Conservation (phyloP, 2,113 vertebrate genomes). For the Triplophysa dalaica region DNA sequence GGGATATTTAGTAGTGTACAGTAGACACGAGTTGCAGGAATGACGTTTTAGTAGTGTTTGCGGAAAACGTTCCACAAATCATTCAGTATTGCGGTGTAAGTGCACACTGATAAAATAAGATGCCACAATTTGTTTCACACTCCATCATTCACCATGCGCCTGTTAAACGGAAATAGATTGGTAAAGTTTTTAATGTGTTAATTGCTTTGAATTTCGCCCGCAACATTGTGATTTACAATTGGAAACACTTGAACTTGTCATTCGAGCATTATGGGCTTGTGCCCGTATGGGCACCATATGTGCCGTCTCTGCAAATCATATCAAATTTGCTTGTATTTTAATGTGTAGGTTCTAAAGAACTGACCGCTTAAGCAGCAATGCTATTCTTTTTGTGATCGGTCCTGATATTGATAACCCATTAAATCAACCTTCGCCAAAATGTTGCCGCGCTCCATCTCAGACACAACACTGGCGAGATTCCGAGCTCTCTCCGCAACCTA, state of each 20-base stretch:
- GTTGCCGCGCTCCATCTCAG: neutral
- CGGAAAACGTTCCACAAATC: neutral
- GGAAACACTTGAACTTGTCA: conserved; percentile 16
- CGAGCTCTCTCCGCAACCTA: conserved; percentile 60
- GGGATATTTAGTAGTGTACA: neutral
- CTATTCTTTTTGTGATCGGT: neutral
- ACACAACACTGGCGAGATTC: conserved; percentile 62
- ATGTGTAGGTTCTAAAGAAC: neutral
- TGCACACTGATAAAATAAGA: conserved; percentile 4
- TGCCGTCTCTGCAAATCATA: neutral
- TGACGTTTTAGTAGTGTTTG: neutral
- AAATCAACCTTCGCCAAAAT: conserved; percentile 12
- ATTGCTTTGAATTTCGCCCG: conserved; percentile 11
- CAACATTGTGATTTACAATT: neutral
- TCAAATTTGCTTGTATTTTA: neutral
- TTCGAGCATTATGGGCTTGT: neutral
- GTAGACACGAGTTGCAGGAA: neutral
- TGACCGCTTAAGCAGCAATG: too few relatives aligned
- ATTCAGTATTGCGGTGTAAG: neutral
- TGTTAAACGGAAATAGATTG: conserved; percentile 14
- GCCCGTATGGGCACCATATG: conserved; percentile 13
- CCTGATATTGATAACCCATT: conserved; percentile 23
- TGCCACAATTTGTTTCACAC: neutral
- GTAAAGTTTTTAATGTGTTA: neutral
- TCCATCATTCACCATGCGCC: conserved; percentile 4